Evolutionary conservation across 1,140 invertebrate genomes (phyloP), one percentile per base, ranked within the genome.

Genomic region (Stegodyphus mimosarum): DNA sequence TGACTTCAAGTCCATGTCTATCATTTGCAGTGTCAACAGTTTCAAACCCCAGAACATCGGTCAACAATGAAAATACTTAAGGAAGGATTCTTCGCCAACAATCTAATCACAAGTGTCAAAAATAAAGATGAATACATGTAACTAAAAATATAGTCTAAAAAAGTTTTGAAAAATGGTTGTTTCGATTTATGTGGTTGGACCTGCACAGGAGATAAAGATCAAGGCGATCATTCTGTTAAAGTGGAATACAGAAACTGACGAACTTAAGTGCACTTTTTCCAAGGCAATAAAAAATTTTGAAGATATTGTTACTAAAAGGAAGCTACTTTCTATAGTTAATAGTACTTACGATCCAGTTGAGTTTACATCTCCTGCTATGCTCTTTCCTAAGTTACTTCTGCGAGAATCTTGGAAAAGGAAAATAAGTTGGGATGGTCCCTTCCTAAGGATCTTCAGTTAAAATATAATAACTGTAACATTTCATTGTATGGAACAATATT

Each of bases 331-430:
- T 1, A 55, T 60, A 6, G 50, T 60, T 9, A 75, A 75, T 18
- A 75, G 72, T 18, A 79, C 67, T 18, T 79, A 67, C 33, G 76
- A 79, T 50, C 60, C 76, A 51, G 49, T 79, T 67, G 76, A 9
- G 1, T 52, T 79, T 51, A 79, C 53, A 10, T 79, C 33, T 17
- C 76, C 76, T 50, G 69, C 6, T 7, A 53, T 33, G 15, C 69
- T 70, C n/a, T n/a, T n/a, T 67, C 52, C 1, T 33, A 79, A 67
- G 69, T 17, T 79, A 18, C 13, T 79, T 1, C 53, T 79, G 13
- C 76, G 49, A 79, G 53, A 66, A 70, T 5, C 50, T 18, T 79
- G 76, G 76, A 64, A 48, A 48, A n/a, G 52, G 6, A 79, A 79
- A n/a, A 69, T 66, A 15, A 48, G 48, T 48, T 79, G 76, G 63